Base-by-base conservation (phyloP, 2,888 invertebrate genomes). In the Nemotelus nigrinus region DNA sequence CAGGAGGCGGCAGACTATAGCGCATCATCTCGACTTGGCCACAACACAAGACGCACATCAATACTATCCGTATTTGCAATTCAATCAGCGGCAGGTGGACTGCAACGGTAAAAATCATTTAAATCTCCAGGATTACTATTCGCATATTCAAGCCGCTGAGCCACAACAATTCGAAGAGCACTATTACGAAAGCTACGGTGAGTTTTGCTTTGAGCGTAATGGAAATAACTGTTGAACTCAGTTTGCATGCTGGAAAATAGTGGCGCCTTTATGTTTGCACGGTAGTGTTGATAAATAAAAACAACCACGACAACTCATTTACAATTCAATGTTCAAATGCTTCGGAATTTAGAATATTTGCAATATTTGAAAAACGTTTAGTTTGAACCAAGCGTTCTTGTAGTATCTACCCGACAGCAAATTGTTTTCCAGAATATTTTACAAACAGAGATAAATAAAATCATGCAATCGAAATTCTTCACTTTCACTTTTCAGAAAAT, bases 1-100 rank as follows among this genome's bases (percentile, higher is more conserved):
- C 82, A 88, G 88, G 82, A 88, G 85, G 88, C 86, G 86, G 80
- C 88, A 86, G 82, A 87, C 53, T 6, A 5, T 74, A 74, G 60
- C 74, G 83, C 80, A 82, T 82, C 89, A 89, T 87, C 88, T 89
- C 86, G 88, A 89, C 88, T 88, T 89, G 74, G 74, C 74, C 48
- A 74, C 74, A 85, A 89, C 88, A 86, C 87, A 75, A 58, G 25
- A 47, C 6, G 39, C 74, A 5, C 25, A 74, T 7, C 10, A 74
- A 10, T 63, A 48, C 41, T 76, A 76, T 65, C 53, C 65, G 5
- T 88, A 80, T 84, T 83, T 75, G 82, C 84, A 77, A 81, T 85
- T 83, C 10, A 60, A 55, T 41, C 67, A 76, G 82, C 84, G 83
- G 82, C 83, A 78, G 81, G 82, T 75, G 6, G 64, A 72, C 25